phyloP scores from a whole-genome alignment of 2,888 invertebrate genomes.

The Eledone cirrhosa region DNA sequence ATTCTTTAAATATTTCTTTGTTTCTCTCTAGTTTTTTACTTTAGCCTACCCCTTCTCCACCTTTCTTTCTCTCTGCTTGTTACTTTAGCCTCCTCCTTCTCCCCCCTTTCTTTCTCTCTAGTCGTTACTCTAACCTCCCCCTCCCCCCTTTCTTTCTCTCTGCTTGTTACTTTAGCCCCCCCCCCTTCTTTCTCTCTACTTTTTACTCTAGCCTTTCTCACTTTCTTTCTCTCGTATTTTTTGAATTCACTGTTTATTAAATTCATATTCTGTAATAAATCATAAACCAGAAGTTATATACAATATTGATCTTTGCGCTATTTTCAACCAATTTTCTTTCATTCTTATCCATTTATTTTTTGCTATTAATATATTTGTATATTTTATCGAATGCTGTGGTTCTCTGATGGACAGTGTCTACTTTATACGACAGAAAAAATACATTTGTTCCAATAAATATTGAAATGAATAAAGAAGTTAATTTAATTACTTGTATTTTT shows the following conservation, averaged over 20 bases:
- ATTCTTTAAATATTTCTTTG: not conserved
- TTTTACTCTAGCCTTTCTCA: slow-evolving; percentile 20
- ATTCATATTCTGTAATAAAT: too few relatives aligned
- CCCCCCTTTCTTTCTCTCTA: not conserved
- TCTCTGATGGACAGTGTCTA: too few relatives aligned
- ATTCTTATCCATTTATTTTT: too few relatives aligned
- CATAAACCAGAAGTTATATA: not conserved
- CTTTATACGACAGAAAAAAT: too few relatives aligned
- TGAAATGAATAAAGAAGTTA: too few relatives aligned
- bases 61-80: not conserved
- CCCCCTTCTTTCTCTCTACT: slow-evolving; percentile 24
- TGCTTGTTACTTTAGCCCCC: not conserved
- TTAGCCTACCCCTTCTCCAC: not conserved
- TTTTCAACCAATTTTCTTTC: not conserved
- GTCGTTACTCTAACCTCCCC: slow-evolving; percentile 19
- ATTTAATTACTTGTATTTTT: too few relatives aligned
- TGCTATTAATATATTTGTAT: too few relatives aligned
- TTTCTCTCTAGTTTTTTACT: not conserved
- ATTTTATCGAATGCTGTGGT: too few relatives aligned
- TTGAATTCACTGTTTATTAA: not conserved
- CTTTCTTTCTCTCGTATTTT: not conserved
- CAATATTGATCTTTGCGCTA: not conserved
- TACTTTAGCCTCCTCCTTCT: not conserved
- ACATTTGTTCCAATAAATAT: too few relatives aligned
- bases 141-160: not conserved